phyloP scores from a whole-genome alignment of 2,113 vertebrate genomes.

The Bothrops jararaca region DNA sequence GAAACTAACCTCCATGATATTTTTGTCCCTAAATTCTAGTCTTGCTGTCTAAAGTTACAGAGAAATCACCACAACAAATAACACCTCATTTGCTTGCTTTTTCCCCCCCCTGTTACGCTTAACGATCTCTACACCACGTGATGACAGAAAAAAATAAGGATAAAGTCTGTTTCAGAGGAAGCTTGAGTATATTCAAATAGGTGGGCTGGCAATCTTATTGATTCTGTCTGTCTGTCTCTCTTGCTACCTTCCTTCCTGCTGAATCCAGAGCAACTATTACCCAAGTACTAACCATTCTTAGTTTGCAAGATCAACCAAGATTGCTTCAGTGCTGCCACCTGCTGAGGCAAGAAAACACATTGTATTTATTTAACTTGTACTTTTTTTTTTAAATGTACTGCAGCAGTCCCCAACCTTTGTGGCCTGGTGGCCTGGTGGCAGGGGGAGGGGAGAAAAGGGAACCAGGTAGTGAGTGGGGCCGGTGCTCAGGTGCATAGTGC shows the following conservation, averaged over 20 bases:
- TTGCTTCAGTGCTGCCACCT: background rate
- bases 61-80: background rate
- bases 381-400: background rate
- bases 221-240: background rate
- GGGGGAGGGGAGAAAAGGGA: too few species aligned
- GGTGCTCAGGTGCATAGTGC: too few species aligned
- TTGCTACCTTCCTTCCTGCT: background rate
- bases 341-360: background rate
- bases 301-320: background rate
- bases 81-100: background rate
- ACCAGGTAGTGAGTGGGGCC: too few species aligned
- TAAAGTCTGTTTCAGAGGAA: background rate
- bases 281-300: background rate
- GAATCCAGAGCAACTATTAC: background rate
- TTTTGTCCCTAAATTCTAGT: background rate
- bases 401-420: too few species aligned
- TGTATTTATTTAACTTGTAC: background rate
- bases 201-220: background rate
- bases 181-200: background rate
- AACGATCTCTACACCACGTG: background rate
- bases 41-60: background rate
- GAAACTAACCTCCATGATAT: background rate
- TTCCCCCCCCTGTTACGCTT: background rate
- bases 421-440: too few species aligned
- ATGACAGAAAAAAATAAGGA: background rate